Base-by-base conservation (phyloP, 2,797 vertebrate species). In the Pelobates cultripes region DNA sequence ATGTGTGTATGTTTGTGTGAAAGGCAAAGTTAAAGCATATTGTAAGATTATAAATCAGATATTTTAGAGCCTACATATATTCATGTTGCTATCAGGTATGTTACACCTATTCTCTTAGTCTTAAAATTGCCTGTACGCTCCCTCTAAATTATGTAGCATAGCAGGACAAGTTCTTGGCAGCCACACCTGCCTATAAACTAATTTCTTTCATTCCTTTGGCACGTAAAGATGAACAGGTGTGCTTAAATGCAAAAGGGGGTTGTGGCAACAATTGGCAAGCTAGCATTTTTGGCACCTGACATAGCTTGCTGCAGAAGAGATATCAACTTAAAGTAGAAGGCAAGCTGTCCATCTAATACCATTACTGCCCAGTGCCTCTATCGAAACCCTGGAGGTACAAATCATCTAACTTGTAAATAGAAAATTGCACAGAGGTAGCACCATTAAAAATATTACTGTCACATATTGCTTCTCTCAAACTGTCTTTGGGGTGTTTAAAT, bases 261-360 rank as follows among this genome's bases (percentile, higher is more conserved):
- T 75, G 82, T 70, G 75, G 73, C 73, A 79, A 79, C 72, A 70
- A 66, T 79, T 84, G 82, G 82, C 72, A 79, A 71, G 70, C 57
- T 64, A 79, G 15, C n/a, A 44, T 63, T 75, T 70, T 73, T 84
- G 82, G 82, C 82, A 84, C 41, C 67, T 75, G 66, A 64, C 70
- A 55, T 64, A 75, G 72, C 43, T 72, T 78, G 70, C 76, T 70
- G 76, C 77, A 63, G 76, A 45, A 60, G 71, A 78, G 66, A 75
- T 75, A 83, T 79, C 1, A 84, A 75, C 81, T 79, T 78, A 75
- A 79, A 78, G 81, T 83, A 68, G 66, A 73, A 78, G 73, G 77
- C 82, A 84, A 84, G 82, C 82, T 84, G 82, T 84, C 82, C 57
- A 77, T 70, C 73, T 79, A 71, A 79, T 75, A 71, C 72, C 73